Base-by-base conservation (phyloP, 1,140 invertebrate genomes). In the Procambarus virginalis region DNA sequence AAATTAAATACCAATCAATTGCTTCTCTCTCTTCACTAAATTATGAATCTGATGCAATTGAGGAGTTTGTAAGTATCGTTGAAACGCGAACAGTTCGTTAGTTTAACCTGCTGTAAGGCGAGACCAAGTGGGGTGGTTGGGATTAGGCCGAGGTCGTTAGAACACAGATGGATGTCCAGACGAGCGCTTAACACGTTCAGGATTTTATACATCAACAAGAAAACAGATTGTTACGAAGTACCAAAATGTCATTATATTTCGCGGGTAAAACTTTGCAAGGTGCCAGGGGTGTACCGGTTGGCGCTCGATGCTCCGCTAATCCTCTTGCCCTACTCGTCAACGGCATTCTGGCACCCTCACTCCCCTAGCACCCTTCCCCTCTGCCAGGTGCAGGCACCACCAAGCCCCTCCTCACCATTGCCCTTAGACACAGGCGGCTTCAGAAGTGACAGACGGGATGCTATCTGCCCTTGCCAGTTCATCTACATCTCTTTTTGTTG, bases 241-340 rank as follows among this genome's bases (percentile, higher is more conserved):
- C n/a, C 76, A 20, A 86, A 80, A 86, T 86, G 85, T 86, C 84
- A 10, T 86, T 60, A 86, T 86, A 86, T 60, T 86, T 86, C 77
- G 80, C 75, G 17, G 85, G 60, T 60, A 86, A 86, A 34, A 86
- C 80, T 86, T 80, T 78, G 77, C 85, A 79, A 14, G 49, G 22
- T 68, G 85, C 49, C 85, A 68, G 48, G 68, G 79, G 70, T 14
- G 83, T 34, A 73, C 68, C 34, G 34, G 45, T 10, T 73, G 70
- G 83, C 68, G 8, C 68, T n/a, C 48, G 17, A 22, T 82, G 80
- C 22, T 4, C 12, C 22, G 20, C 12, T n/a, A n/a, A n/a, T n/a
- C n/a, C n/a, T n/a, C n/a, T n/a, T n/a, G n/a, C n/a, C n/a, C n/a
- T 1, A 34, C 60, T 4, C 20, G 20, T 68, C 64, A 68, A 68